phyloP scores from a whole-genome alignment of 2,797 vertebrate species.

The Spheniscus humboldti region DNA sequence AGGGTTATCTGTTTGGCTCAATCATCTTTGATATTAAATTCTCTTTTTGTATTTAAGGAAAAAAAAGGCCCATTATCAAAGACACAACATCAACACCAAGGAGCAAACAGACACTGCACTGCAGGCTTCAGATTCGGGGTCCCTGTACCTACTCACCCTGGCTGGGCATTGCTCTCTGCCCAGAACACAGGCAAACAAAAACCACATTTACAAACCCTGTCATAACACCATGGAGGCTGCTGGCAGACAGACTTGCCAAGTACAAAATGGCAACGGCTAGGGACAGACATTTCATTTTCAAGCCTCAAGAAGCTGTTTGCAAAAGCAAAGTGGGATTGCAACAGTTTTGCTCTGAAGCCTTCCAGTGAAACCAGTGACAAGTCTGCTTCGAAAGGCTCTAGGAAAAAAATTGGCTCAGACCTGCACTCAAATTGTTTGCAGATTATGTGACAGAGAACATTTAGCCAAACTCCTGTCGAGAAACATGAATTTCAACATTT shows the following conservation, averaged over 20 bases:
- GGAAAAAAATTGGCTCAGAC: background rate
- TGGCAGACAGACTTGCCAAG: background rate
- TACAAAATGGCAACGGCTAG: background rate
- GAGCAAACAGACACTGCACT: background rate
- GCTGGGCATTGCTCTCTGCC: background rate
- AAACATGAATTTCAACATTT: background rate
- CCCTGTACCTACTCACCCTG: too few species aligned
- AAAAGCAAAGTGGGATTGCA: background rate
- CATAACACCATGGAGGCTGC: background rate
- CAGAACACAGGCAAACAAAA: background rate
- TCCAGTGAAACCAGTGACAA: background rate
- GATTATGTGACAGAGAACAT: background rate
- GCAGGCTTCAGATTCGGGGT: accelerated
- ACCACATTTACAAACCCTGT: background rate
- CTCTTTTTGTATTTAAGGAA: background rate
- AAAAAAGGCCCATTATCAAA: background rate
- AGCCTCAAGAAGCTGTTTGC: background rate
- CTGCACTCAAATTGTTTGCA: background rate
- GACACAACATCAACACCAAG: background rate
- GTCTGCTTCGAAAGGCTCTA: background rate
- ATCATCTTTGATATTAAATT: background rate
- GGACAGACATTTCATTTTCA: background rate
- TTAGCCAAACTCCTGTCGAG: background rate
- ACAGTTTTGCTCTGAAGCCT: background rate
- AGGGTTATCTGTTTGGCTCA: background rate